These are phyloP conservation scores for Chrysotoxum bicinctum DNA, from an alignment of 2,888 invertebrate species.

Conservation along the genomic window DNA sequence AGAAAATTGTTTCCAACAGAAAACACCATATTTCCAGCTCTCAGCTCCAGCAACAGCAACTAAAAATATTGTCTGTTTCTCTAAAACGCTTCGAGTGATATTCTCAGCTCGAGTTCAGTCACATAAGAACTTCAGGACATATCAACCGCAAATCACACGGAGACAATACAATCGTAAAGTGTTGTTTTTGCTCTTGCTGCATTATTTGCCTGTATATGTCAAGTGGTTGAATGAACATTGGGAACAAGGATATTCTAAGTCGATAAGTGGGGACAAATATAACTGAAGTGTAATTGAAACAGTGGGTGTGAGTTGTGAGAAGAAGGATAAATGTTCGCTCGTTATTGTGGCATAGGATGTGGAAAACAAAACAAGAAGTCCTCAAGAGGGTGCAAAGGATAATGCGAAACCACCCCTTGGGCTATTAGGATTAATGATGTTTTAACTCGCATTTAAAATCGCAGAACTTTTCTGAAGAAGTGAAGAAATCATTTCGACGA, in stretches of 20 bases:
- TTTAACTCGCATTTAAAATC: slow-evolving; percentile 66
- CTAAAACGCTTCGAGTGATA: slow-evolving; percentile 52
- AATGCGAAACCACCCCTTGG: slow-evolving; percentile 57
- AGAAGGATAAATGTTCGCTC: slow-evolving; percentile 56
- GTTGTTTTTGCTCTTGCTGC: slow-evolving; percentile 38
- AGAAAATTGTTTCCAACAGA: slow-evolving; percentile 48
- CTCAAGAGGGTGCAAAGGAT: slow-evolving; percentile 58
- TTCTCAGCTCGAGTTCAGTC: slow-evolving; percentile 19
- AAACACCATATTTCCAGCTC: not conserved
- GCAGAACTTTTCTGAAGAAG: slow-evolving; percentile 31
- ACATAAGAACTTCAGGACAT: slow-evolving; percentile 10
- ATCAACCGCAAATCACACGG: slow-evolving; percentile 54
- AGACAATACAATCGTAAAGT: slow-evolving; percentile 55
- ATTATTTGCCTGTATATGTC: slow-evolving; percentile 39
- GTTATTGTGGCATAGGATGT: slow-evolving; percentile 55
- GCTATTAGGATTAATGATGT: slow-evolving; percentile 65
- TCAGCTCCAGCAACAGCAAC: not conserved
- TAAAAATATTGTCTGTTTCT: slow-evolving; percentile 5
- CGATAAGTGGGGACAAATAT: slow-evolving; percentile 68
- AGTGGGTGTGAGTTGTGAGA: slow-evolving; percentile 32
- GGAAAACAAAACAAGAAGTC: slow-evolving; percentile 48
- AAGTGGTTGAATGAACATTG: slow-evolving; percentile 50
- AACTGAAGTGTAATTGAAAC: slow-evolving; percentile 51
- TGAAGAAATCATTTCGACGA: slow-evolving; percentile 46
- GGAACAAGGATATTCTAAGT: slow-evolving; percentile 53